phyloP scores from a whole-genome alignment of 2,113 vertebrate species.

The Nanorana parkeri region DNA sequence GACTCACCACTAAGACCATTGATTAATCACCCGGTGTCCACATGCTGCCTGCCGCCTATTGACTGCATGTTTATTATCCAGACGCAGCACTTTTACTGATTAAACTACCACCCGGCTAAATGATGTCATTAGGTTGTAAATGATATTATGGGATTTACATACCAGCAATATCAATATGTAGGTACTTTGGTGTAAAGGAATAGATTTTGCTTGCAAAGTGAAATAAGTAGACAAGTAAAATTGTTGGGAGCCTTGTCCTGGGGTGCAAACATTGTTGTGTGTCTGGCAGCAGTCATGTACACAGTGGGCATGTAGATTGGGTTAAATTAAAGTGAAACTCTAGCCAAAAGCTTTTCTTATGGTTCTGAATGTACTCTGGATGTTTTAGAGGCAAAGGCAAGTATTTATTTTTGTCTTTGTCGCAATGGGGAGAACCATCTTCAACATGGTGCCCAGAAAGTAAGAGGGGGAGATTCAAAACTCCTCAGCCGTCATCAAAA shows the following conservation, averaged over 20 bases:
- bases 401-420: too few species aligned
- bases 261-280: too few species aligned
- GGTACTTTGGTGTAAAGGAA: not conserved
- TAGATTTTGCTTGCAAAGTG: not conserved
- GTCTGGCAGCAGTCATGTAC: too few species aligned
- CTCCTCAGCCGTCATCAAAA: too few species aligned
- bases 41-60: conserved; percentile 13
- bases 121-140: conserved; percentile 24
- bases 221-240: not conserved
- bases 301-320: too few species aligned
- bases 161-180: not conserved
- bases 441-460: too few species aligned
- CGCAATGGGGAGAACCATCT: too few species aligned
- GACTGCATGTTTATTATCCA: conserved; percentile 31
- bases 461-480: too few species aligned
- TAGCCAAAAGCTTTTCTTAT: too few species aligned
- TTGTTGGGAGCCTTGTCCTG: not conserved
- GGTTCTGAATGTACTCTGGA: too few species aligned
- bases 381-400: too few species aligned
- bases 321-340: too few species aligned
- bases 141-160: conserved; percentile 12
- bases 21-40: conserved; percentile 55
- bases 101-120: conserved; percentile 5
- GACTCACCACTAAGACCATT: conserved; percentile 26
- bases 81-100: conserved; percentile 48